Evolutionary conservation across 1,140 invertebrate genomes (phyloP).

Genomic region (Dufourea novaeangliae): DNA sequence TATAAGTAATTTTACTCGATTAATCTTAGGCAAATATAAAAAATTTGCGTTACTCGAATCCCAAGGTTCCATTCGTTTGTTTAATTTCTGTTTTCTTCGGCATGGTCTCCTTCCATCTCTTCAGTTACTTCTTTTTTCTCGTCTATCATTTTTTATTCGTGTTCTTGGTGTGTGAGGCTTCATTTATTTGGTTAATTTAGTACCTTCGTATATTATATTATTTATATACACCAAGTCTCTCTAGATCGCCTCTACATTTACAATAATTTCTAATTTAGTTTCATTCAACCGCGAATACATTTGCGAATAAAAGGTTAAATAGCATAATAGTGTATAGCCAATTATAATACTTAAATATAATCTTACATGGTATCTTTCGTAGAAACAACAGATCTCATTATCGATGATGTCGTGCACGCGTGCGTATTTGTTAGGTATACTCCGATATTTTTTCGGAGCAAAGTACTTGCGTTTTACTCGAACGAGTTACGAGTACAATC

Average conservation of each 20-base stretch:
- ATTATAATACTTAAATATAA: constrained; percentile 75
- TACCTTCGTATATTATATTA: constrained; percentile 77
- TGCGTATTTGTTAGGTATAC: constrained; percentile 50
- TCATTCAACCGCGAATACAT: constrained; percentile 62
- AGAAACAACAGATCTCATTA: constrained; percentile 76
- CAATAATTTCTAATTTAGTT: constrained; percentile 63
- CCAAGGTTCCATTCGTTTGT: constrained; percentile 45
- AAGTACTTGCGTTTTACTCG: constrained; percentile 60
- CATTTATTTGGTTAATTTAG: constrained; percentile 72
- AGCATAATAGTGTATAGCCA: constrained; percentile 69
- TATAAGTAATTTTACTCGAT: constrained; percentile 70
- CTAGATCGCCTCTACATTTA: constrained; percentile 63
- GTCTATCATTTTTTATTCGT: constrained; percentile 6
- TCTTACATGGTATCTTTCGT: constrained; percentile 67
- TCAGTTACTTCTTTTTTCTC: not conserved
- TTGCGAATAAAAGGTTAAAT: constrained; percentile 65
- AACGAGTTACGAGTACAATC: constrained; percentile 53
- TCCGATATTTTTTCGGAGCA: constrained; percentile 49
- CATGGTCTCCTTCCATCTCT: not conserved
- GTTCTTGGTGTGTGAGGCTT: constrained; percentile 65
- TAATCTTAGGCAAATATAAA: constrained; percentile 76
- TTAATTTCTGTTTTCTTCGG: constrained; percentile 7
- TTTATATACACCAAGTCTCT: constrained; percentile 74
- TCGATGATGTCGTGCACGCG: constrained; percentile 57
- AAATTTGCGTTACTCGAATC: constrained; percentile 66